phyloP scores from a whole-genome alignment of 2,888 invertebrate genomes.

The Laothoe populi region DNA sequence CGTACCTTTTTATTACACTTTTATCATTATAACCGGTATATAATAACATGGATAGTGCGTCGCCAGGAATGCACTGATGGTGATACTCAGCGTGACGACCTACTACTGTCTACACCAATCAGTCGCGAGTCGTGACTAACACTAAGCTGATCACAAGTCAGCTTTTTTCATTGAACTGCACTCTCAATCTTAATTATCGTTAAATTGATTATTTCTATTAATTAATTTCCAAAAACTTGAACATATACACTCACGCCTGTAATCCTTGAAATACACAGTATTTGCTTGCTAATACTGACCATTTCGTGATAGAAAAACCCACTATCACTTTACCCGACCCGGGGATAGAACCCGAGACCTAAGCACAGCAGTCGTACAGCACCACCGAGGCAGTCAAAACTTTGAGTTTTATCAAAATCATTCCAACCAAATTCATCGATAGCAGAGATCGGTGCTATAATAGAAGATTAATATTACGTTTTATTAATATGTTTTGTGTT shows the following conservation, averaged over 20 bases:
- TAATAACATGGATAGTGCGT: not conserved
- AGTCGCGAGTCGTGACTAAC: conserved; percentile 49
- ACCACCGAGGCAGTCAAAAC: too few species aligned
- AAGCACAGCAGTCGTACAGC: too few species aligned
- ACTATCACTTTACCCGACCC: too few species aligned
- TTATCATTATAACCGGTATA: not conserved
- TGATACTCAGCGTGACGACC: not conserved
- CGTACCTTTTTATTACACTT: not conserved
- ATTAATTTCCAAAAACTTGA: not conserved
- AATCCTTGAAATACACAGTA: too few species aligned
- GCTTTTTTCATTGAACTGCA: not conserved
- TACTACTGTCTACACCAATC: conserved; percentile 40
- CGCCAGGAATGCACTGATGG: conserved; percentile 3
- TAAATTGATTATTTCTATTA: not conserved
- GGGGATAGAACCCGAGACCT: too few species aligned
- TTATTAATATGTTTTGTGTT: too few species aligned
- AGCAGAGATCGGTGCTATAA: not conserved
- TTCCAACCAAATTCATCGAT: not conserved
- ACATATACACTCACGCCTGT: too few species aligned
- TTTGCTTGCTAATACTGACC: too few species aligned
- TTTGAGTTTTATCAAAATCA: not conserved
- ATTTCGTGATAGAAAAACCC: too few species aligned
- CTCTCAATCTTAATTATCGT: not conserved
- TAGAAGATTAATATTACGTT: too few species aligned
- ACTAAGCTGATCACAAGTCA: conserved; percentile 36